These are phyloP conservation scores for Trachelus troglodyta DNA, from an alignment of 2,888 invertebrate species.

Conservation along the genomic window DNA sequence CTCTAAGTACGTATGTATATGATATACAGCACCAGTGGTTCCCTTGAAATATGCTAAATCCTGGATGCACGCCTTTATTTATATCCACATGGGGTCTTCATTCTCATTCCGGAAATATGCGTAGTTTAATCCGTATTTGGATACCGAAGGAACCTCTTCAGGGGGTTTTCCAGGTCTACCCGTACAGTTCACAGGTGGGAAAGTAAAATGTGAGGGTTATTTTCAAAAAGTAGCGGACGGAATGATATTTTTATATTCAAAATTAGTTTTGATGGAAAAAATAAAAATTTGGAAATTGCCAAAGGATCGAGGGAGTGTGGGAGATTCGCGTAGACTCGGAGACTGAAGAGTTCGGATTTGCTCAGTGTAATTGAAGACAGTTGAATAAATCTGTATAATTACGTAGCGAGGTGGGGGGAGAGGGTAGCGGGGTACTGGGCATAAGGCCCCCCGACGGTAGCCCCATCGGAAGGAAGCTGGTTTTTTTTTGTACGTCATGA, in stretches of 20 bases:
- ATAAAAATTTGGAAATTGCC: too few relatives aligned
- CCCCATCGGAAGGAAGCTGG: constrained; percentile 58
- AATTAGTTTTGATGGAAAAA: too few relatives aligned
- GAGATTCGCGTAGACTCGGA: too few relatives aligned
- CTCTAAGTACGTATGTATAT: background rate
- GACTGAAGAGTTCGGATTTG: too few relatives aligned
- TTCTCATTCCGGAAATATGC: too few relatives aligned
- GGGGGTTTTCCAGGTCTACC: too few relatives aligned
- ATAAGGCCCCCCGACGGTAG: constrained; percentile 14
- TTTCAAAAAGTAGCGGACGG: too few relatives aligned
- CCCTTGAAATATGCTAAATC: constrained; percentile 24
- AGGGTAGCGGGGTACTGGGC: background rate
- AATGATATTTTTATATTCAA: background rate
- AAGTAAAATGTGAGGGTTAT: too few relatives aligned
- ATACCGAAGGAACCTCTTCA: too few relatives aligned
- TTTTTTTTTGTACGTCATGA: constrained; percentile 46
- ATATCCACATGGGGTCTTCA: background rate
- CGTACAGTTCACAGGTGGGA: too few relatives aligned
- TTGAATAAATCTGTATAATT: constrained; percentile 55
- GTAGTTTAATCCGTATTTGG: too few relatives aligned
- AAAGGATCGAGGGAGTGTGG: too few relatives aligned
- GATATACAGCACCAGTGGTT: constrained; percentile 12
- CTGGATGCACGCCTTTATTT: background rate
- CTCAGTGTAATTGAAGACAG: constrained; percentile 27
- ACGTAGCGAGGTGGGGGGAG: constrained; percentile 33